phyloP scores from a whole-genome alignment of 2,113 vertebrate genomes.

The Gorsachius goisagi region DNA sequence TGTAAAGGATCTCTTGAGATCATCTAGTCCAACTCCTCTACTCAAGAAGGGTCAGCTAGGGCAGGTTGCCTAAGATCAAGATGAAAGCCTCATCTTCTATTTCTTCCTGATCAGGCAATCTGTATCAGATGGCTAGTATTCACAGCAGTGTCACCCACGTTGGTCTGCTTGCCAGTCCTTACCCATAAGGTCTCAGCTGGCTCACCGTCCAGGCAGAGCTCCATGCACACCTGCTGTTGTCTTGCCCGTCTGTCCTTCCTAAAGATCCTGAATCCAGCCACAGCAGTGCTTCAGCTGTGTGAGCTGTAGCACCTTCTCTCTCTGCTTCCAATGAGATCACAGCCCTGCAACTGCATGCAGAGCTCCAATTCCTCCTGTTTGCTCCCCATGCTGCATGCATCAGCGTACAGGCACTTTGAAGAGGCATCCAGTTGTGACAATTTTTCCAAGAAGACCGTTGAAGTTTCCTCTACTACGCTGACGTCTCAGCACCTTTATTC shows the following conservation, averaged over 20 bases:
- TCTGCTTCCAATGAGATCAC: background rate
- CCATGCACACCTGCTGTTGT: background rate
- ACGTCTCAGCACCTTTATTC: background rate
- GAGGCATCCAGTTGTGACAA: background rate
- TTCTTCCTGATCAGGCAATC: background rate
- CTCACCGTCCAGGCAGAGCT: background rate
- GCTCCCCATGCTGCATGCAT: background rate
- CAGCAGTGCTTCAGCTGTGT: background rate
- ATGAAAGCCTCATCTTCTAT: background rate
- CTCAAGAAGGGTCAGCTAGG: background rate
- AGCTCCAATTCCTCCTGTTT: background rate
- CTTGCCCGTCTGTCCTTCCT: background rate
- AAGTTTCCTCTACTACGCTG: background rate
- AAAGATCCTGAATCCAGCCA: background rate
- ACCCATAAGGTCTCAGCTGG: background rate
- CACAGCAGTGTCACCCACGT: rapidly evolving
- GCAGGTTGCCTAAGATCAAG: background rate
- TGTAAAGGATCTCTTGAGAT: background rate
- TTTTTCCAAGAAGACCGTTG: background rate
- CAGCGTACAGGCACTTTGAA: background rate
- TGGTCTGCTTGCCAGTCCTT: background rate
- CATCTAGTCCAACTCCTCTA: background rate
- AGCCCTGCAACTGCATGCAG: background rate
- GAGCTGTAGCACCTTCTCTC: background rate
- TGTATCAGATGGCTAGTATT: background rate